Percentiles rank a stretch among this genome's conserved stretches.
phyloP scores from a whole-genome alignment of 1,140 invertebrate species.

The Phocides pigmalion region DNA sequence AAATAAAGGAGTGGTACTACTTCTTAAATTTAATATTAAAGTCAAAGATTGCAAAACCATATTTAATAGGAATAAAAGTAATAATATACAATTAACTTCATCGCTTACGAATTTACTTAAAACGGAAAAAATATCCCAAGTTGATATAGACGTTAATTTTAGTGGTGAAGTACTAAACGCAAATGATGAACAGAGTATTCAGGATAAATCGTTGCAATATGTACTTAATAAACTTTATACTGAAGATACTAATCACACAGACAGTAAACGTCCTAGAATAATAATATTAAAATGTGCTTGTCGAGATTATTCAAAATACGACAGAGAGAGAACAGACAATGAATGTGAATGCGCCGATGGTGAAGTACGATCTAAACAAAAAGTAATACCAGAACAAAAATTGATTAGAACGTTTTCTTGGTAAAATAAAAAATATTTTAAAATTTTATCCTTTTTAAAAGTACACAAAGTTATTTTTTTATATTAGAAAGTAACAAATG shows the following conservation, averaged over 20 bases:
- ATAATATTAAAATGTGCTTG: slow-evolving; percentile 16
- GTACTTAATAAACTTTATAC: slow-evolving; percentile 24
- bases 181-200: slow-evolving; percentile 14
- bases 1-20: slow-evolving; percentile 19
- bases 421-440: background rate
- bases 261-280: slow-evolving; percentile 6
- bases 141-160: slow-evolving; percentile 42
- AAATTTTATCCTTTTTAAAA: no score
- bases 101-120: slow-evolving; percentile 34
- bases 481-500: no score
- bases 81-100: slow-evolving; percentile 1
- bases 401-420: background rate
- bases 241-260: background rate
- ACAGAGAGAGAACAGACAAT: background rate
- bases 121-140: slow-evolving; percentile 47
- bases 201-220: slow-evolving; percentile 40
- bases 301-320: background rate
- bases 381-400: background rate
- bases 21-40: slow-evolving; percentile 55
- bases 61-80: slow-evolving; percentile 19
- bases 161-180: slow-evolving; percentile 33
- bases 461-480: no score
- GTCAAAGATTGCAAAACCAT: slow-evolving; percentile 40
- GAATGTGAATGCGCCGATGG: background rate
- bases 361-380: background rate